A percentile compares a stretch with the other conserved stretches of the same genome.
Conservation (phyloP, 2,888 invertebrate species). For the Trachelus iudaicus region DNA sequence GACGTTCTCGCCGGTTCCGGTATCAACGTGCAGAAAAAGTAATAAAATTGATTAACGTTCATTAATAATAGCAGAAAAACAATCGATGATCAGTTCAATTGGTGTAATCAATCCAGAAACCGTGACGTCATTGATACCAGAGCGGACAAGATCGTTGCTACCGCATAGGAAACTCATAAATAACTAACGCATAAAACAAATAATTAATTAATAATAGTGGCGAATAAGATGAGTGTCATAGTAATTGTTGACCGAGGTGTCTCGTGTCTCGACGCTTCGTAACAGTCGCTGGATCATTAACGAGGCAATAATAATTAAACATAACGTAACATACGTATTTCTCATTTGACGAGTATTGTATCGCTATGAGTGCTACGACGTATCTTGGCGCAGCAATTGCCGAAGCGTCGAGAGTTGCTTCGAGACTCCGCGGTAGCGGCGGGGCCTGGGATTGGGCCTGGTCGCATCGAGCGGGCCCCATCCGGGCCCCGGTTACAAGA, state of each 20-base stretch:
- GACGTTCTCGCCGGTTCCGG: slow-evolving; percentile 51
- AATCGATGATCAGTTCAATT: slow-evolving; percentile 3
- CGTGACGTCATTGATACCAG: not conserved
- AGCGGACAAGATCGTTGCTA: slow-evolving; percentile 52
- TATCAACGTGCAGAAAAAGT: slow-evolving; percentile 10
- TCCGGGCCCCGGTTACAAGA: slow-evolving; percentile 24
- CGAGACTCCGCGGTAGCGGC: not conserved
- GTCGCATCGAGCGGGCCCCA: slow-evolving; percentile 20
- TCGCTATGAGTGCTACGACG: not conserved
- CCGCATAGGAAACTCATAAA: slow-evolving; percentile 51
- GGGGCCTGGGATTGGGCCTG: slow-evolving; percentile 35
- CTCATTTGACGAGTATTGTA: not conserved
- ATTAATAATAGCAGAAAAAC: slow-evolving; percentile 4
- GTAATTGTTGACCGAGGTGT: slow-evolving; percentile 36
- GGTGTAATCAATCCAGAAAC: slow-evolving; percentile 21
- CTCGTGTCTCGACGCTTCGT: not conserved
- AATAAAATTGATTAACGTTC: slow-evolving; percentile 8
- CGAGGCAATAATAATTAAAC: not conserved
- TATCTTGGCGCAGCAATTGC: not conserved
- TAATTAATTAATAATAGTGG: slow-evolving; percentile 41
- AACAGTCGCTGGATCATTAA: not conserved
- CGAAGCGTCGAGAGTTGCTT: not conserved
- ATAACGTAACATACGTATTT: not conserved
- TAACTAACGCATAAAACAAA: slow-evolving; percentile 48
- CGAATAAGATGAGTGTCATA: slow-evolving; percentile 43